These are phyloP conservation scores for Malachius bipustulatus DNA, from an alignment of 2,888 invertebrate species.

Conservation along the genomic window DNA sequence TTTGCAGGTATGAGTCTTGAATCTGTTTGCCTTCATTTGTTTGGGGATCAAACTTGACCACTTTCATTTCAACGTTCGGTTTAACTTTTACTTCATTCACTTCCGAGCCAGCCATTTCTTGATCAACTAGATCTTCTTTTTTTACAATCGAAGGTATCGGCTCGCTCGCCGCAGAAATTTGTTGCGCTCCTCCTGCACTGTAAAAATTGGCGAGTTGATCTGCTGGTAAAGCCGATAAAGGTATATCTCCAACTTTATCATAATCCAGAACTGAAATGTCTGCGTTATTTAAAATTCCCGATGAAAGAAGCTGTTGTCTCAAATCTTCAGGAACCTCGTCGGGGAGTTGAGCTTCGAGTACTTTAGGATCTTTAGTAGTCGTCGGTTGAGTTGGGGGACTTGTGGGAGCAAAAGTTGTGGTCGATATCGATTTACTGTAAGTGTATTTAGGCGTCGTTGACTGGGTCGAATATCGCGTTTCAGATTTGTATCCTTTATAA, in stretches of 20 bases:
- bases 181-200: conserved; percentile 67
- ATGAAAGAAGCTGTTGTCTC: conserved; percentile 67
- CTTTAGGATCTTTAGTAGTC: conserved; percentile 41
- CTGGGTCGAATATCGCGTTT: conserved; percentile 7
- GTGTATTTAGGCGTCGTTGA: conserved; percentile 22
- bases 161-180: conserved; percentile 54
- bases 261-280: conserved; percentile 80
- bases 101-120: conserved; percentile 47
- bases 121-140: conserved; percentile 39
- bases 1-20: conserved; percentile 58
- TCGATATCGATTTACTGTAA: conserved; percentile 39
- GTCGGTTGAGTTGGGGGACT: conserved; percentile 36
- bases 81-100: conserved; percentile 35
- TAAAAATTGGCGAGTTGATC: conserved; percentile 81
- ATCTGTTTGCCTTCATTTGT: conserved; percentile 59
- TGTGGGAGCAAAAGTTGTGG: conserved; percentile 39
- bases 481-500: not conserved
- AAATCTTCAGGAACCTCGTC: conserved; percentile 84
- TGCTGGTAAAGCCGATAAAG: conserved; percentile 69
- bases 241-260: conserved; percentile 77
- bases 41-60: conserved; percentile 68
- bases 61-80: conserved; percentile 68
- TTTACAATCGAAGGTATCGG: conserved; percentile 55
- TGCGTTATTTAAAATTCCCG: conserved; percentile 77
- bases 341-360: conserved; percentile 51